Evolutionary conservation across 2,888 invertebrate genomes (phyloP).

Genomic region (Euzophera pinguis): DNA sequence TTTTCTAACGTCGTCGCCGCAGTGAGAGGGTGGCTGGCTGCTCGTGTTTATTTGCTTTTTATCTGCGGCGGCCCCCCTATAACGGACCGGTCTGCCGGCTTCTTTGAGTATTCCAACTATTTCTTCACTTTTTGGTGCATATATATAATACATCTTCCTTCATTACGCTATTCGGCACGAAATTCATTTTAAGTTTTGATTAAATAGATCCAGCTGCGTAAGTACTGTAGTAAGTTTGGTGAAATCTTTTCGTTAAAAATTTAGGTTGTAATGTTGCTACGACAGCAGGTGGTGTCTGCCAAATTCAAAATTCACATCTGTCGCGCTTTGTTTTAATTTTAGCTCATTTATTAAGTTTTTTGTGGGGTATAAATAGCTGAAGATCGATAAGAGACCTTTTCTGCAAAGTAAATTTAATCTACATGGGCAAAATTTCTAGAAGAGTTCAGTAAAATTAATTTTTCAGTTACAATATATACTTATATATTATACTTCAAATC

Average conservation of each 20-base stretch:
- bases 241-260: background rate
- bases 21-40: constrained; percentile 28
- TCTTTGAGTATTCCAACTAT: constrained; percentile 42
- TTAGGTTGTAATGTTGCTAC: constrained; percentile 8
- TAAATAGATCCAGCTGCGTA: background rate
- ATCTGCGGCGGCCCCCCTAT: constrained; percentile 43
- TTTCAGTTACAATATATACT: too few species aligned
- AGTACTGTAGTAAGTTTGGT: background rate
- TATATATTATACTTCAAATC: too few species aligned
- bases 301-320: constrained; percentile 25
- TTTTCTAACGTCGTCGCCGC: constrained; percentile 33
- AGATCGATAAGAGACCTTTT: too few species aligned
- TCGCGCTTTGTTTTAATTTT: constrained; percentile 22
- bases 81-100: constrained; percentile 61
- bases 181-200: too few species aligned
- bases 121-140: constrained; percentile 32
- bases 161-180: too few species aligned
- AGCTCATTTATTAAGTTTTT: constrained; percentile 16
- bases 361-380: background rate
- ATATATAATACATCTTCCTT: constrained; percentile 5
- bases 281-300: constrained; percentile 19
- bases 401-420: too few species aligned
- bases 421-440: too few species aligned
- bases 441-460: too few species aligned
- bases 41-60: constrained; percentile 55